Percentiles rank a stretch among this genome's conserved stretches.
Evolutionary conservation across 2,797 vertebrate genomes (phyloP).

Genomic region (Lagorchestes hirsutus): DNA sequence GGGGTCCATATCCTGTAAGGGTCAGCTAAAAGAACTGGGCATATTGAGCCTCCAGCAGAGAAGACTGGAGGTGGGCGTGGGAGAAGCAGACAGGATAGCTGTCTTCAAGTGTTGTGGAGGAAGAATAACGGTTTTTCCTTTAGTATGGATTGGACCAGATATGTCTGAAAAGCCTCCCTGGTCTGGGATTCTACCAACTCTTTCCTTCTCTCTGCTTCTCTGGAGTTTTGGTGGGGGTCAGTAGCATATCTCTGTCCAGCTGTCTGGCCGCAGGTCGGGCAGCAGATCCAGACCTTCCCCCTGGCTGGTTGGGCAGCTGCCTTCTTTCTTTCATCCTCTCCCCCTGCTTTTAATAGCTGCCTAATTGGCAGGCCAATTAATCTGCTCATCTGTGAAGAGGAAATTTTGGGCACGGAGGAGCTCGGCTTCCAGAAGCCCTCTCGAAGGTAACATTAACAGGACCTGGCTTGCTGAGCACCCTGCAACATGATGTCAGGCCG

Average conservation of each 20-base stretch:
- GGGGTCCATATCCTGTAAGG: background rate
- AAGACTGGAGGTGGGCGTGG: background rate
- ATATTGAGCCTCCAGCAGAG: background rate
- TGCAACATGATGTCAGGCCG: conserved; percentile 85
- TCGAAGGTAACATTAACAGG: conserved; percentile 85
- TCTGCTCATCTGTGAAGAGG: conserved; percentile 90
- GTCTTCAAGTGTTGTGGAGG: background rate
- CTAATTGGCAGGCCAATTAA: conserved; percentile 90
- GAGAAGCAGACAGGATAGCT: background rate
- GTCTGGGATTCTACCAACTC: background rate
- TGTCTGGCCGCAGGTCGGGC: background rate
- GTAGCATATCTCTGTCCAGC: background rate
- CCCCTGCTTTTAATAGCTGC: conserved; percentile 86
- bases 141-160: background rate
- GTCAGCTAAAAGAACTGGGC: background rate
- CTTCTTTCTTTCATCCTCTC: conserved; percentile 65
- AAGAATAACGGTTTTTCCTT: background rate
- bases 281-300: background rate
- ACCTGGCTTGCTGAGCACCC: conserved; percentile 86
- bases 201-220: background rate
- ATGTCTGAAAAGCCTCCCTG: background rate
- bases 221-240: background rate
- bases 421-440: conserved; percentile 88
- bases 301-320: conserved; percentile 42
- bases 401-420: conserved; percentile 86